Conservation (phyloP, 2,888 invertebrate genomes). For the Empis stercorea region DNA sequence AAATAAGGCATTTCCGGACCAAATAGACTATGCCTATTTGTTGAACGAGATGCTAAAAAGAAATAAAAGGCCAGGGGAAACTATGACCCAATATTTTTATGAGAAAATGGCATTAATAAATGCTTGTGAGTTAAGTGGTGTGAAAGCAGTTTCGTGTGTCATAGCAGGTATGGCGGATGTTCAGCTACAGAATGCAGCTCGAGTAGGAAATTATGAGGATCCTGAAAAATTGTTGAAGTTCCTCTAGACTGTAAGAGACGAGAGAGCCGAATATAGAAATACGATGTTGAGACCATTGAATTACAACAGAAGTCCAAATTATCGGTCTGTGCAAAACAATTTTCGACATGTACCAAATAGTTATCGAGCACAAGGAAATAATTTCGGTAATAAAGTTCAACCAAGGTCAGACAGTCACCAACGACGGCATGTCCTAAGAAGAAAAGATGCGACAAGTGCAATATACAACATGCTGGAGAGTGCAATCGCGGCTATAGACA, state of each 20-base stretch:
- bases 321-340: background rate
- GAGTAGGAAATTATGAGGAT: constrained; percentile 4
- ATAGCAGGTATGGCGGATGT: constrained; percentile 7
- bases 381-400: too few relatives aligned
- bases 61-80: constrained; percentile 3
- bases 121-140: constrained; percentile 1
- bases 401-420: too few relatives aligned
- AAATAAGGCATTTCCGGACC: constrained; percentile 6
- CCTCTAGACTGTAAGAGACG: too few relatives aligned
- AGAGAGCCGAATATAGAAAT: too few relatives aligned
- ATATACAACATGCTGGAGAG: constrained; percentile 1
- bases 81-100: constrained; percentile 6
- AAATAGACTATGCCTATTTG: constrained; percentile 4
- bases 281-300: too few relatives aligned
- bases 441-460: background rate
- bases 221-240: constrained; percentile 7
- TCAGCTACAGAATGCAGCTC: constrained; percentile 5
- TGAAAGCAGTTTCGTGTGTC: constrained; percentile 7
- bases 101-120: constrained; percentile 9
- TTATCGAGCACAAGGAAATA: too few relatives aligned
- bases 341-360: background rate
- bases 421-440: too few relatives aligned
- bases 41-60: constrained; percentile 5
- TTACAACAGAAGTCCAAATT: background rate
- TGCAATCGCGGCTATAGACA: background rate